Evolutionary conservation across 1,140 invertebrate genomes (phyloP).

Genomic region (Mycetomoellerius zeteki): DNA sequence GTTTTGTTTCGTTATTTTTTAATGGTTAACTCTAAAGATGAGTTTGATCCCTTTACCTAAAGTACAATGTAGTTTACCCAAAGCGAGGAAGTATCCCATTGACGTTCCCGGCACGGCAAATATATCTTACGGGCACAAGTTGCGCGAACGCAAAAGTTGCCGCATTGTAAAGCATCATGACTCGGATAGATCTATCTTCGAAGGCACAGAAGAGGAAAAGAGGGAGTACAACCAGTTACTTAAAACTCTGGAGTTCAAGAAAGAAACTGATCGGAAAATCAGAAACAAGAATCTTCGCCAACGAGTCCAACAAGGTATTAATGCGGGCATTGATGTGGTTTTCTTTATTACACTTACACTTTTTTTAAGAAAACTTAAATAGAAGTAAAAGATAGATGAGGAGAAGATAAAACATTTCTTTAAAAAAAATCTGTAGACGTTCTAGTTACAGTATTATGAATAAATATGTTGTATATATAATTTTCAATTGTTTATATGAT

Average conservation of each 20-base stretch:
- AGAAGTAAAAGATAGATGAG: background rate
- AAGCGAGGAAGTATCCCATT: conserved; percentile 41
- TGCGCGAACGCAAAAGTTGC: conserved; percentile 55
- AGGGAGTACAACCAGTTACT: conserved; percentile 66
- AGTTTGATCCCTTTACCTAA: conserved; percentile 62
- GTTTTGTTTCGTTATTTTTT: background rate
- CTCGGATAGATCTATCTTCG: conserved; percentile 14
- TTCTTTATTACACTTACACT: background rate
- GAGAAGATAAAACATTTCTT: background rate
- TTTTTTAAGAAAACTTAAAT: background rate
- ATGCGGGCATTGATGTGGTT: background rate
- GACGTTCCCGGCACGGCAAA: conserved; percentile 69
- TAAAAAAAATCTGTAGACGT: background rate
- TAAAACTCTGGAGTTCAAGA: conserved; percentile 66
- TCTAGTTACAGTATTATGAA: background rate
- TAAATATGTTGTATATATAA: background rate
- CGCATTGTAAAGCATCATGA: conserved; percentile 3
- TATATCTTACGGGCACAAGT: conserved; percentile 68
- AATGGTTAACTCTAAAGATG: conserved; percentile 38
- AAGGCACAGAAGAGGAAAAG: conserved; percentile 50
- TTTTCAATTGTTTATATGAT: background rate
- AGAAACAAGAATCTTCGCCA: conserved; percentile 64
- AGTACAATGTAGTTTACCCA: conserved; percentile 43
- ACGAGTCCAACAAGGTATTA: conserved; percentile 69
- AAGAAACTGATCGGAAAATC: conserved; percentile 71